Conservation (phyloP, 2,888 invertebrate genomes). For the Apamea anceps region DNA sequence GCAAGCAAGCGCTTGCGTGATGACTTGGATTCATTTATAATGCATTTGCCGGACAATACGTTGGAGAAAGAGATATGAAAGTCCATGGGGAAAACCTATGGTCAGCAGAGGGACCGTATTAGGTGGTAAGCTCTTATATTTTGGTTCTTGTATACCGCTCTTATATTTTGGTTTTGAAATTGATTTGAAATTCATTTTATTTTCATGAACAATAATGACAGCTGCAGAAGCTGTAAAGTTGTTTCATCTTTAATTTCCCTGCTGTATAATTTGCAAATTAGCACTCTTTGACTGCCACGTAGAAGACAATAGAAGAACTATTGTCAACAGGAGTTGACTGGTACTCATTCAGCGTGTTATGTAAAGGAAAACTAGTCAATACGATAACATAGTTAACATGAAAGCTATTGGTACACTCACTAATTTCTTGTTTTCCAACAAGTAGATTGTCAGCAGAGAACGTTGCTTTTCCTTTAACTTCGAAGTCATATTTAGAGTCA, state of each 20-base stretch:
- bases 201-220: not conserved
- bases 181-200: not conserved
- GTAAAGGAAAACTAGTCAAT: not conserved
- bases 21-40: not conserved
- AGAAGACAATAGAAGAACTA: not conserved
- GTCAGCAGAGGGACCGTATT: no score
- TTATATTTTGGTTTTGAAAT: not conserved
- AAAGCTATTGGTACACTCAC: slow-evolving; percentile 42
- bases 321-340: not conserved
- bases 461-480: slow-evolving; percentile 39
- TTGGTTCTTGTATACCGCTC: no score
- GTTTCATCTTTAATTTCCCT: not conserved
- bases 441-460: slow-evolving; percentile 32
- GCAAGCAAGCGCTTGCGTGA: not conserved
- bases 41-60: not conserved
- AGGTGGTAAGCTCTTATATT: not conserved
- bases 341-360: not conserved
- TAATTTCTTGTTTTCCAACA: slow-evolving; percentile 57
- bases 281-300: not conserved
- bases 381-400: not conserved
- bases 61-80: not conserved
- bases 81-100: not conserved
- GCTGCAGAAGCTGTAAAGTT: not conserved
- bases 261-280: not conserved
- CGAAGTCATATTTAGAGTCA: not conserved